phyloP scores from a whole-genome alignment of 2,888 invertebrate genomes.

The Perdita meconis region DNA sequence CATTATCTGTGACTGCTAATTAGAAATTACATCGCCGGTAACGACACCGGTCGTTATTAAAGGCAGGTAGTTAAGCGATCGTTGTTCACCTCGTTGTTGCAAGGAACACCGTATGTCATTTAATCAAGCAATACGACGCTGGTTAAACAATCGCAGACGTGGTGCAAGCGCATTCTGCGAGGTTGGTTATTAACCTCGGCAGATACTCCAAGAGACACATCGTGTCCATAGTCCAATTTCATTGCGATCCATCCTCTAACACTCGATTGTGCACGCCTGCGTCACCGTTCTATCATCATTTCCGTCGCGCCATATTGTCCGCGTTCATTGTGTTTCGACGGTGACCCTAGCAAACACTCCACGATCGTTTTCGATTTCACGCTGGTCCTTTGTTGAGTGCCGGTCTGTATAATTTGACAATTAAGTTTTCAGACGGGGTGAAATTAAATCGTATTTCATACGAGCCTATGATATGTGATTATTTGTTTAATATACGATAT shows the following conservation, averaged over 20 bases:
- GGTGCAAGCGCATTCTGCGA: neutral
- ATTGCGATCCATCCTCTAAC: slow-evolving; percentile 39
- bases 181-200: slow-evolving; percentile 46
- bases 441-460: too few species aligned
- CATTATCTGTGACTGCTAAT: neutral
- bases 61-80: neutral
- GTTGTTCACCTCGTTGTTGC: neutral
- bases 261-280: slow-evolving; percentile 41
- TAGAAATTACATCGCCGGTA: neutral
- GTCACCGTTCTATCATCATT: slow-evolving; percentile 33
- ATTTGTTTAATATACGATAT: neutral
- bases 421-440: neutral
- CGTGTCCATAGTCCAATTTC: slow-evolving; percentile 47
- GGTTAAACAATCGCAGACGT: slow-evolving; percentile 32
- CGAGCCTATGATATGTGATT: too few species aligned
- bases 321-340: slow-evolving; percentile 27
- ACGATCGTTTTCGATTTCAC: slow-evolving; percentile 11
- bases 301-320: slow-evolving; percentile 35
- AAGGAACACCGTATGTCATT: slow-evolving; percentile 11
- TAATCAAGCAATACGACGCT: neutral
- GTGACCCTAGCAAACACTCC: slow-evolving; percentile 1
- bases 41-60: neutral
- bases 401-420: neutral
- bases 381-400: neutral
- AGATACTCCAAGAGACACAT: slow-evolving; percentile 26